Conservation (phyloP, 2,797 vertebrate species). For the Apodemus agrarius region DNA sequence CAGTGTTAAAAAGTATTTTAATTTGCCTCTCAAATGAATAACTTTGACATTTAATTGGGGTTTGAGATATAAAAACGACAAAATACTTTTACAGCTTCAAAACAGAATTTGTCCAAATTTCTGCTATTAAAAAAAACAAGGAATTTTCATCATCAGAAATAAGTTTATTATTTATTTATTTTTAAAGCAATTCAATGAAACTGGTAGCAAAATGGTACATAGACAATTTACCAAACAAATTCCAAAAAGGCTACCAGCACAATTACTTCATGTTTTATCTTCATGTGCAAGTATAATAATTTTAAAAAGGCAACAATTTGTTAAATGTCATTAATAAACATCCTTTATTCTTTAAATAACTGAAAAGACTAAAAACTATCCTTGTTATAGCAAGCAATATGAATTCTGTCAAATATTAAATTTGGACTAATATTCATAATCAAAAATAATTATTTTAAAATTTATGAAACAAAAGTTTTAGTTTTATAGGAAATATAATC, state of each 20-base stretch:
- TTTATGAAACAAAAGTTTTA: conserved; percentile 65
- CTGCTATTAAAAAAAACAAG: not conserved
- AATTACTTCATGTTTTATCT: conserved; percentile 49
- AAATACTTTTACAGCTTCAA: not conserved
- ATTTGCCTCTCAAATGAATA: not conserved
- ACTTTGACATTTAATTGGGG: not conserved
- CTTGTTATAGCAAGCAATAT: conserved; percentile 70
- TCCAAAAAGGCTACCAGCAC: conserved; percentile 36
- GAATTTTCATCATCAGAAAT: conserved; percentile 72
- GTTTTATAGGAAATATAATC: conserved; percentile 76
- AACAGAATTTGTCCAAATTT: not conserved
- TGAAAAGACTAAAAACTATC: conserved; percentile 67
- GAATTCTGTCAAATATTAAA: conserved; percentile 70
- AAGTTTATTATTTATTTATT: conserved; percentile 77
- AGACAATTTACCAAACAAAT: conserved; percentile 53
- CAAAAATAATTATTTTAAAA: conserved; percentile 79
- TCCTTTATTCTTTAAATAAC: conserved; percentile 69
- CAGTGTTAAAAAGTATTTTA: not conserved
- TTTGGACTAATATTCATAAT: conserved; percentile 62
- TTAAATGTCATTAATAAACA: conserved; percentile 73
- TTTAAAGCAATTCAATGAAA: conserved; percentile 72
- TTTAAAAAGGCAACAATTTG: conserved; percentile 73
- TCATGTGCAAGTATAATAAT: conserved; percentile 64
- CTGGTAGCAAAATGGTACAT: conserved; percentile 78
- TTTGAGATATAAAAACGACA: conserved; percentile 12